These are phyloP conservation scores for Caerostris extrusa DNA, from an alignment of 1,140 invertebrate species.

Conservation along the genomic window DNA sequence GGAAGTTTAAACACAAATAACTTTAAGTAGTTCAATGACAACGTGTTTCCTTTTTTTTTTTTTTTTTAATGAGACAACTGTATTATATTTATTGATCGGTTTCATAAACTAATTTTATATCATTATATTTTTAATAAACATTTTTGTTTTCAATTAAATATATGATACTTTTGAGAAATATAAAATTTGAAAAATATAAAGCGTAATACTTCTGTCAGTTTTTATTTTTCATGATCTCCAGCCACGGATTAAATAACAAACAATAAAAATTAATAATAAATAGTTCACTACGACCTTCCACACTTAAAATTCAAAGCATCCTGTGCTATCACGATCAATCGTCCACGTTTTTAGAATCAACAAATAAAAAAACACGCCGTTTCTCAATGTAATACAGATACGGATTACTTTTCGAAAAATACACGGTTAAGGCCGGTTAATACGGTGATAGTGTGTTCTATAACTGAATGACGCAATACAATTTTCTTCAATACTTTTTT, in stretches of 20 bases:
- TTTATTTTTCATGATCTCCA: neutral
- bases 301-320: neutral
- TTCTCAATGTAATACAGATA: neutral
- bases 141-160: too few species aligned
- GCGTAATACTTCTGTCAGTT: neutral
- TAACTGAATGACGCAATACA: neutral
- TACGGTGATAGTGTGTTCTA: neutral
- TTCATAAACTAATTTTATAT: too few species aligned
- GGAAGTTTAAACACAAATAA: too few species aligned
- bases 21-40: too few species aligned
- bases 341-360: constrained; percentile 26
- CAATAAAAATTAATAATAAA: neutral
- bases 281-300: neutral
- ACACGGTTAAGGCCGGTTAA: constrained; percentile 10
- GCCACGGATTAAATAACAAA: neutral
- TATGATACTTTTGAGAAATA: too few species aligned
- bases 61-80: too few species aligned
- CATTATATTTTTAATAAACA: too few species aligned
- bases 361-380: constrained; percentile 18
- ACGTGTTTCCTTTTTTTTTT: too few species aligned
- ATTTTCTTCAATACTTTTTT: neutral
- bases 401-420: neutral
- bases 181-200: too few species aligned
- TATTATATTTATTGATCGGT: too few species aligned
- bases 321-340: neutral